phyloP scores from a whole-genome alignment of 2,113 vertebrate genomes.

The Toxotes jaculatrix region DNA sequence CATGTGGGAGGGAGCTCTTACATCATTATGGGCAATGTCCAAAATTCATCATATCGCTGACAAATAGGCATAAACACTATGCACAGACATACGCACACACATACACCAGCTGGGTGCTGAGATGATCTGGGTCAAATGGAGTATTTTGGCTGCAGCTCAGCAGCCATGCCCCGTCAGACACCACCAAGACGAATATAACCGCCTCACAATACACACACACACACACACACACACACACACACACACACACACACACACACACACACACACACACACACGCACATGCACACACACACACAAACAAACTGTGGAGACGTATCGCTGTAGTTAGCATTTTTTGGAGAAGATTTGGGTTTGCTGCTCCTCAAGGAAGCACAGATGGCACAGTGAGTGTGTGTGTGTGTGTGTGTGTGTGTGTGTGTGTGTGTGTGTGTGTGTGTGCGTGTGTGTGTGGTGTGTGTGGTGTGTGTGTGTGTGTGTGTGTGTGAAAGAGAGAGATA shows the following conservation, averaged over 20 bases:
- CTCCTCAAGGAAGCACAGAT: slow-evolving; percentile 67
- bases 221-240: too few species aligned
- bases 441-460: too few species aligned
- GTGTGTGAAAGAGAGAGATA: slow-evolving; percentile 25
- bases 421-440: slow-evolving; percentile 26
- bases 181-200: slow-evolving; percentile 48
- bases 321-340: slow-evolving; percentile 44
- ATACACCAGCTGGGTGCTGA: slow-evolving; percentile 34
- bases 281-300: not conserved
- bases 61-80: slow-evolving; percentile 47
- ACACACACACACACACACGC: not conserved
- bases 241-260: too few species aligned
- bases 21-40: slow-evolving; percentile 56
- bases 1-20: slow-evolving; percentile 56
- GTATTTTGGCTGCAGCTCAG: slow-evolving; percentile 64
- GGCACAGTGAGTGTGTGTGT: slow-evolving; percentile 37
- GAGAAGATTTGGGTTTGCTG: slow-evolving; percentile 35
- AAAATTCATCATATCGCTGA: slow-evolving; percentile 46
- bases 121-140: slow-evolving; percentile 67
- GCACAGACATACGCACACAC: slow-evolving; percentile 33
- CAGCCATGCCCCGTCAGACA: slow-evolving; percentile 53
- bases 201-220: slow-evolving; percentile 32
- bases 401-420: slow-evolving; percentile 27
- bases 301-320: slow-evolving; percentile 24
- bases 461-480: slow-evolving; percentile 29